Conservation (phyloP, 2,888 invertebrate species). For the Gortyna flavago region DNA sequence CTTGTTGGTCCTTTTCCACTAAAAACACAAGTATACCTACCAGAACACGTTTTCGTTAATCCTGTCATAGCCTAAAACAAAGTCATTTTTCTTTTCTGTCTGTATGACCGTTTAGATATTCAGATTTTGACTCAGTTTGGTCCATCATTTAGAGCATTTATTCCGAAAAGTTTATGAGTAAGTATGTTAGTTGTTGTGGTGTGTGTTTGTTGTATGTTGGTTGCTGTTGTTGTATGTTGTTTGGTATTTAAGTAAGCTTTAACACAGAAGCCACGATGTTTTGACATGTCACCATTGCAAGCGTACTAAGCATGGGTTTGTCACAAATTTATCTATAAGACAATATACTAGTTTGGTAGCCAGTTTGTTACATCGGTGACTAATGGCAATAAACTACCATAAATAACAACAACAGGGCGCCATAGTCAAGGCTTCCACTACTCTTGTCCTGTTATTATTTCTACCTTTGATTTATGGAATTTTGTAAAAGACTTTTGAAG, state of each 20-base stretch:
- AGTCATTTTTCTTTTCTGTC: background rate
- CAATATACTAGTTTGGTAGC: background rate
- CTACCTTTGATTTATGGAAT: slow-evolving; percentile 14
- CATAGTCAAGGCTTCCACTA: background rate
- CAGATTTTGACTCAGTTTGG: too few species aligned
- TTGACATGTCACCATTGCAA: background rate
- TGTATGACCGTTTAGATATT: background rate
- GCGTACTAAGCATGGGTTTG: too few species aligned
- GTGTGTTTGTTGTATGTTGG: too few species aligned
- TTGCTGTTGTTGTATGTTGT: too few species aligned
- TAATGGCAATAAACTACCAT: slow-evolving; percentile 12
- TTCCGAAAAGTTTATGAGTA: background rate
- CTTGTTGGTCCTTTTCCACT: background rate
- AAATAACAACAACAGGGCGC: slow-evolving; percentile 20
- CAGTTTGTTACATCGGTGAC: slow-evolving; percentile 22
- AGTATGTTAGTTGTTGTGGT: too few species aligned
- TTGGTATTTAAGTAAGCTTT: background rate
- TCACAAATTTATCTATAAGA: slow-evolving; percentile 13
- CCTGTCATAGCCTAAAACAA: background rate
- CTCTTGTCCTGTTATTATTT: slow-evolving; percentile 15
- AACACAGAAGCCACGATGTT: background rate
- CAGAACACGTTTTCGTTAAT: slow-evolving; percentile 8
- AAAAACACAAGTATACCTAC: background rate
- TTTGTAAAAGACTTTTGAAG: background rate
- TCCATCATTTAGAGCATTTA: background rate